Conservation (phyloP, 2,888 invertebrate genomes). For the Drosophila crucigera region DNA sequence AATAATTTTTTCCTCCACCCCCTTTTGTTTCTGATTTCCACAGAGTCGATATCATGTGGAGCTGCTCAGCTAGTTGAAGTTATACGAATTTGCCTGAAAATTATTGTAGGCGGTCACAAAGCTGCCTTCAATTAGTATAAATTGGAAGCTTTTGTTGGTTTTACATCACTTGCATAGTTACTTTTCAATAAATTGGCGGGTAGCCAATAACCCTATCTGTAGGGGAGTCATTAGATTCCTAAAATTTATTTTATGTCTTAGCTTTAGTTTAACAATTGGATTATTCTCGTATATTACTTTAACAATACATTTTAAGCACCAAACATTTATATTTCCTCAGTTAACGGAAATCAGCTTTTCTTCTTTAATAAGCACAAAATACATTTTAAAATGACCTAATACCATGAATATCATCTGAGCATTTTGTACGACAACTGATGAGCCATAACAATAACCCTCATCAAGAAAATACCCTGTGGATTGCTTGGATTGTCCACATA, state of each 20-base stretch:
- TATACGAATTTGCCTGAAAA: slow-evolving; percentile 51
- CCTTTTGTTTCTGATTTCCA: slow-evolving; percentile 22
- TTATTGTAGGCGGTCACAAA: slow-evolving; percentile 66
- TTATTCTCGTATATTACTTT: neutral
- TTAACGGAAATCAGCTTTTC: neutral
- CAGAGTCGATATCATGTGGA: slow-evolving; percentile 5
- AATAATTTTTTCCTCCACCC: neutral
- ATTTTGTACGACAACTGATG: neutral
- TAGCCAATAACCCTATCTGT: neutral
- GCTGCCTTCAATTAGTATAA: slow-evolving; percentile 60
- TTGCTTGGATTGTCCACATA: neutral
- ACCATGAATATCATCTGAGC: neutral
- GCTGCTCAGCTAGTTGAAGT: slow-evolving; percentile 15
- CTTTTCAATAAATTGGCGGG: neutral
- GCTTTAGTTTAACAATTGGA: neutral
- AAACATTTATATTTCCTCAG: neutral
- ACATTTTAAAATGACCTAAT: neutral
- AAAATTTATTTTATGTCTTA: neutral
- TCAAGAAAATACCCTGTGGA: slow-evolving; percentile 1
- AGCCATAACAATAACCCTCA: slow-evolving; percentile 4
- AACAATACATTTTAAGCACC: neutral
- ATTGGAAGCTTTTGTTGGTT: slow-evolving; percentile 25
- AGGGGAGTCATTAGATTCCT: neutral
- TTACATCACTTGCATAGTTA: slow-evolving; percentile 16
- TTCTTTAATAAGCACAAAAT: neutral